A percentile compares a stretch with the other conserved stretches of the same genome.
phyloP scores from a whole-genome alignment of 2,113 vertebrate genomes.

The Phaethon lepturus region DNA sequence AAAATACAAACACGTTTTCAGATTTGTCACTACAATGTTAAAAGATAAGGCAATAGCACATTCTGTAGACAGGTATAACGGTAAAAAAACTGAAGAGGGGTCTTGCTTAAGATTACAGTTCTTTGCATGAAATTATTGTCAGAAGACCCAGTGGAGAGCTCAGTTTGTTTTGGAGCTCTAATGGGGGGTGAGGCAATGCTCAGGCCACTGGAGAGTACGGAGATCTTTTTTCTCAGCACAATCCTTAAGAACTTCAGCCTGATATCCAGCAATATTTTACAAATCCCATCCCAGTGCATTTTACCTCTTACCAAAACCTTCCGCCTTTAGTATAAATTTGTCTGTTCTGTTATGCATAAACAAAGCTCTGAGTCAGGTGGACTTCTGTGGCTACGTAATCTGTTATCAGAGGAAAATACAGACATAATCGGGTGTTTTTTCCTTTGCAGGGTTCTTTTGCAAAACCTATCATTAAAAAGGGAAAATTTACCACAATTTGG shows the following conservation, averaged over 20 bases:
- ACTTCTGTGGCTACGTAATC: not conserved
- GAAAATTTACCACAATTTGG: not conserved
- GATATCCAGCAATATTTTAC: not conserved
- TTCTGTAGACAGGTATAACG: not conserved
- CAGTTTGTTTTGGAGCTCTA: not conserved
- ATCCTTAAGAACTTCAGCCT: not conserved
- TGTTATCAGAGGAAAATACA: not conserved
- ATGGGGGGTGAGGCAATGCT: fast-evolving
- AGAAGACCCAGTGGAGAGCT: not conserved
- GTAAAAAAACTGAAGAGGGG: not conserved
- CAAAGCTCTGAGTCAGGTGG: not conserved
- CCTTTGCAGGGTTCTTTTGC: not conserved
- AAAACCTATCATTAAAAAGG: not conserved
- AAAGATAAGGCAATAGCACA: not conserved
- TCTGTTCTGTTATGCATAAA: not conserved
- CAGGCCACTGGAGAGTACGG: fast-evolving
- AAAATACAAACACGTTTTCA: not conserved
- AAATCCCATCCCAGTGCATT: not conserved
- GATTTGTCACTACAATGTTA: not conserved
- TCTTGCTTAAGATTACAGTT: not conserved
- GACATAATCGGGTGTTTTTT: not conserved
- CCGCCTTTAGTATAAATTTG: not conserved
- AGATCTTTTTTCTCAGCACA: not conserved
- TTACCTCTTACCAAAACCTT: not conserved
- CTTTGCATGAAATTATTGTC: not conserved